Percentiles rank a stretch among this genome's conserved stretches.
phyloP scores from a whole-genome alignment of 2,113 vertebrate species.

The Anarrhichthys ocellatus region DNA sequence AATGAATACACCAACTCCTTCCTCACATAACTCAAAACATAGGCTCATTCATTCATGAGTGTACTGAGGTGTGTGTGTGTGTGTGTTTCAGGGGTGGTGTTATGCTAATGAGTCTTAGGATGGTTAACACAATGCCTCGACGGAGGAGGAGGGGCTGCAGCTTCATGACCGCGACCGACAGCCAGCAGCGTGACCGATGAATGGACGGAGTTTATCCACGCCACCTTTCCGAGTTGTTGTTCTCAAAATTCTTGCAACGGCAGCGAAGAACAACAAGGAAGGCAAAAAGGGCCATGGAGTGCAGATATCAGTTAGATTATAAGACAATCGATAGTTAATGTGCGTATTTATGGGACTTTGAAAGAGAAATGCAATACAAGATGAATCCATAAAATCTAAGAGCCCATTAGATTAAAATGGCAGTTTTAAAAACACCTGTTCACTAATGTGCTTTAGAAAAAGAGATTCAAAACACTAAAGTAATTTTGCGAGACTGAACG shows the following conservation, averaged over 20 bases:
- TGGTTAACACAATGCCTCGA: slow-evolving; percentile 36
- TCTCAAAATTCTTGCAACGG: slow-evolving; percentile 1
- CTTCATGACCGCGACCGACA: slow-evolving; percentile 44
- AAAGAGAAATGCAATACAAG: slow-evolving; percentile 10
- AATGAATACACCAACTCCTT: not conserved
- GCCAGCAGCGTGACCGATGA: slow-evolving; percentile 36
- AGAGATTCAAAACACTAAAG: slow-evolving; percentile 10
- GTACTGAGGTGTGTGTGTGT: slow-evolving; percentile 33
- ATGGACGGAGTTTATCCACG: slow-evolving; percentile 18
- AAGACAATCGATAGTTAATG: not conserved
- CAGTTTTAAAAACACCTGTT: slow-evolving; percentile 34
- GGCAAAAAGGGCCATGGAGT: not conserved
- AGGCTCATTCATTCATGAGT: slow-evolving; percentile 38
- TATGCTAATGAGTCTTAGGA: slow-evolving; percentile 49
- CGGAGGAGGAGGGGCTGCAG: slow-evolving; percentile 4
- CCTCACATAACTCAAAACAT: not conserved
- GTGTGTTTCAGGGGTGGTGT: slow-evolving; percentile 20
- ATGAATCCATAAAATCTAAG: slow-evolving; percentile 26
- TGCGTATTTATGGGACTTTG: slow-evolving; percentile 1
- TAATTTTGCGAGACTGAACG: slow-evolving; percentile 10
- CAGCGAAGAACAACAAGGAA: not conserved
- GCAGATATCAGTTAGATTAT: not conserved
- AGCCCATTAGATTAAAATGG: slow-evolving; percentile 22
- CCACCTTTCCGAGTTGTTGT: not conserved
- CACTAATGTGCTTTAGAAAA: slow-evolving; percentile 19